These are phyloP conservation scores for Drosophila planitibia DNA, from an alignment of 2,888 invertebrate genomes.

Conservation along the genomic window DNA sequence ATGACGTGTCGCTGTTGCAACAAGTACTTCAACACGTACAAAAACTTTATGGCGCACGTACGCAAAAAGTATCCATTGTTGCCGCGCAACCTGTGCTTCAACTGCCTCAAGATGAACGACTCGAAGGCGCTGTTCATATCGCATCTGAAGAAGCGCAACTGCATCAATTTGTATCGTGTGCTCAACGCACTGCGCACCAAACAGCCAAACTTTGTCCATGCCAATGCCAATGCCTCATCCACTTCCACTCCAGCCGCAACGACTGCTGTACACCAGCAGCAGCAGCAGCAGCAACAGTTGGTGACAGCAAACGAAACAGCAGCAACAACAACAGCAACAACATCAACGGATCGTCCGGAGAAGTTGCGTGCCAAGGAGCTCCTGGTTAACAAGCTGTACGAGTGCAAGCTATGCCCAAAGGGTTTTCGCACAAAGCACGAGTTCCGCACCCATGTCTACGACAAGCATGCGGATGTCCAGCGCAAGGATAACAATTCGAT, in stretches of 20 bases:
- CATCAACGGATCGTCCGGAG: conserved; percentile 69
- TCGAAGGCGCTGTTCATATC: conserved; percentile 85
- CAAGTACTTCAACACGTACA: conserved; percentile 84
- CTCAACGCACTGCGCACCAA: conserved; percentile 77
- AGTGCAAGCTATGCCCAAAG: conserved; percentile 84
- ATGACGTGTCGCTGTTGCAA: conserved; percentile 85
- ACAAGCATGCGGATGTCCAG: conserved; percentile 84
- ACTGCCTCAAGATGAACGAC: conserved; percentile 85
- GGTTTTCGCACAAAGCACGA: conserved; percentile 85
- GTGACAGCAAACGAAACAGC: neutral
- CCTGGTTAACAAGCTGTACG: conserved; percentile 85
- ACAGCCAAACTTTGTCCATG: conserved; percentile 65
- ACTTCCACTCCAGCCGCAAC: neutral
- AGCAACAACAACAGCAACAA: neutral
- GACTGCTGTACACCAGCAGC: conserved; percentile 31
- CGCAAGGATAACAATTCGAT: conserved; percentile 83
- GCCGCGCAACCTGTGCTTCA: conserved; percentile 85
- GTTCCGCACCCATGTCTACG: conserved; percentile 85
- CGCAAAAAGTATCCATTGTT: conserved; percentile 84
- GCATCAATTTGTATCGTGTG: conserved; percentile 84
- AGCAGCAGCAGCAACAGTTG: conserved; percentile 10
- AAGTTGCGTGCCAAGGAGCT: conserved; percentile 85
- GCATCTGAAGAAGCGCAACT: conserved; percentile 85
- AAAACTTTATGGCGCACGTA: conserved; percentile 86
- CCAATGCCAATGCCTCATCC: conserved; percentile 1